Evolutionary conservation across 2,888 invertebrate species (phyloP).

Genomic region (Hydriomena furcata): DNA sequence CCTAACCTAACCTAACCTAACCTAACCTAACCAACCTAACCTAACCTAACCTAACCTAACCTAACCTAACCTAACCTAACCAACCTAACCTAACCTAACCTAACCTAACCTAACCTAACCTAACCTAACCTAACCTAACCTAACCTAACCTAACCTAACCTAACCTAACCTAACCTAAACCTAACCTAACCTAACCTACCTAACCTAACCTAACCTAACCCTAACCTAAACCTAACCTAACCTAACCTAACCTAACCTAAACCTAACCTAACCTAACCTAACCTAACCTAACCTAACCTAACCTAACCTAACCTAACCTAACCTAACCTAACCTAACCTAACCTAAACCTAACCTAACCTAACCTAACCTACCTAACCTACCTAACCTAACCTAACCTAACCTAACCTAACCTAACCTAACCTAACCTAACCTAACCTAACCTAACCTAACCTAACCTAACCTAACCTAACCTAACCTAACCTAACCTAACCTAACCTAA

Average conservation of each 20-base stretch:
- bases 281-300: constrained; percentile 20
- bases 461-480: constrained; percentile 32
- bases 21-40: constrained; percentile 36
- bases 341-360: constrained; percentile 39
- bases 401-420: constrained; percentile 35
- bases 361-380: constrained; percentile 38
- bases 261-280: constrained; percentile 32
- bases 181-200: too few relatives aligned
- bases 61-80: constrained; percentile 27
- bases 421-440: constrained; percentile 33
- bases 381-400: constrained; percentile 38
- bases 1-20: constrained; percentile 39
- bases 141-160: constrained; percentile 32
- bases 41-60: constrained; percentile 37
- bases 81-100: constrained; percentile 34
- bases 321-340: constrained; percentile 39
- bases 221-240: constrained; percentile 37
- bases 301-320: constrained; percentile 37
- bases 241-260: constrained; percentile 30
- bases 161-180: constrained; percentile 32
- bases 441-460: constrained; percentile 32
- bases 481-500: constrained; percentile 31
- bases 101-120: constrained; percentile 33
- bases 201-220: constrained; percentile 31
- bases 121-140: constrained; percentile 32